Evolutionary conservation across 92 coral and sea anemone species (phyloP), one percentile per base, ranked within the genome.

Genomic region (Actinernus sp.): DNA sequence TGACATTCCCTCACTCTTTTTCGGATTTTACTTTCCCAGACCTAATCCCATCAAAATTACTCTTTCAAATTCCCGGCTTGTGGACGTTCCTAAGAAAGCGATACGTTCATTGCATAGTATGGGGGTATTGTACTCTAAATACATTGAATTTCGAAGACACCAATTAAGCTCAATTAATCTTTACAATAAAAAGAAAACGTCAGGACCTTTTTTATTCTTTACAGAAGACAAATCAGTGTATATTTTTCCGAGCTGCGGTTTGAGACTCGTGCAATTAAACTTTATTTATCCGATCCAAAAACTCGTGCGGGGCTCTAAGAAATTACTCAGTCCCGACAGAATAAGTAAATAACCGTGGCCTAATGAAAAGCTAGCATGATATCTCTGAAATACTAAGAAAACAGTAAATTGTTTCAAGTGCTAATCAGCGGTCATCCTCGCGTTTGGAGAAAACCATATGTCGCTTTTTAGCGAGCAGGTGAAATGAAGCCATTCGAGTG

Each of bases 121-220:
- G 47, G 67, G 58, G 31, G 48, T 69, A 81, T 71, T 81, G 85
- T 90, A 57, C 77, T 49, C 89, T 76, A 90, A 86, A 74, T 61
- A 86, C 97, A 75, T 90, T 90, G 97, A 81, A 86, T 90, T 81
- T 65, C 92, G 86, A 69, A 86, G 92, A 90, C 92, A 81, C 56
- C 92, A 90, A 90, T 90, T 90, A 90, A 73, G 66, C 64, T 58
- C 92, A 90, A 90, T 90, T 90, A 90, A 90, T 90, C 76, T 90
- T 76, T 90, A 81, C 87, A 75, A 86, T 86, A 81, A 79, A 85
- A 69, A 69, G 84, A 83, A 90, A 90, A 86, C 80, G 92, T 90
- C 97, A 90, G 76, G 74, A 58, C 64, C 76, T 77, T 26, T 66
- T 76, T 52, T 78, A 71, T 86, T 86, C 79, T 55, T 63, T 34